These are phyloP conservation scores for Parazoanthus atlanticus DNA, from an alignment of 92 coral and sea anemone genomes.

Conservation along the genomic window DNA sequence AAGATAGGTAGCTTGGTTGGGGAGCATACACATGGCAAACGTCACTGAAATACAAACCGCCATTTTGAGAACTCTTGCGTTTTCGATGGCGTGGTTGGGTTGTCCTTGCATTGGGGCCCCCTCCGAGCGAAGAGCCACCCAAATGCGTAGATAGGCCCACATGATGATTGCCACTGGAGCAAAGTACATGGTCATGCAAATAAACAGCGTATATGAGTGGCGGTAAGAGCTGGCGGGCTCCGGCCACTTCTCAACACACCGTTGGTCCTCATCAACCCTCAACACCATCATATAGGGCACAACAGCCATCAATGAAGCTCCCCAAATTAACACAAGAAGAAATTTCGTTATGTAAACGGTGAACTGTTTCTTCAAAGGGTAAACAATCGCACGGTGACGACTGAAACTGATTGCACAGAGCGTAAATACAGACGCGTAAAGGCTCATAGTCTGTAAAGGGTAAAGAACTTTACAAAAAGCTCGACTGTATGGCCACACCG, in stretches of 20 bases:
- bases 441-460: conserved; percentile 80
- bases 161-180: conserved; percentile 63
- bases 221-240: conserved; percentile 55
- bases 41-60: conserved; percentile 64
- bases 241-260: conserved; percentile 75
- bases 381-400: conserved; percentile 75
- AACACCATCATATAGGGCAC: conserved; percentile 67
- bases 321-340: conserved; percentile 64
- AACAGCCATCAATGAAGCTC: conserved; percentile 59
- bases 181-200: conserved; percentile 63
- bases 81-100: conserved; percentile 54
- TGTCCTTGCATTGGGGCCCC: conserved; percentile 21
- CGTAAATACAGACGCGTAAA: conserved; percentile 77
- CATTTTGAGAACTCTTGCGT: conserved; percentile 72
- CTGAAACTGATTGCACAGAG: conserved; percentile 71
- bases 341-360: conserved; percentile 58
- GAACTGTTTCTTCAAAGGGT: conserved; percentile 70
- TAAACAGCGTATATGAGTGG: conserved; percentile 53
- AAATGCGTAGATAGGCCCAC: conserved; percentile 70
- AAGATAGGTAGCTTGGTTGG: conserved; percentile 73
- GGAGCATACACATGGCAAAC: conserved; percentile 74
- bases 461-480: conserved; percentile 63
- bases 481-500: conserved; percentile 69
- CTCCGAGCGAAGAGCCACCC: conserved; percentile 52
- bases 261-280: conserved; percentile 48